Conservation (phyloP, 2,113 vertebrate species). For the Jacana jacana region DNA sequence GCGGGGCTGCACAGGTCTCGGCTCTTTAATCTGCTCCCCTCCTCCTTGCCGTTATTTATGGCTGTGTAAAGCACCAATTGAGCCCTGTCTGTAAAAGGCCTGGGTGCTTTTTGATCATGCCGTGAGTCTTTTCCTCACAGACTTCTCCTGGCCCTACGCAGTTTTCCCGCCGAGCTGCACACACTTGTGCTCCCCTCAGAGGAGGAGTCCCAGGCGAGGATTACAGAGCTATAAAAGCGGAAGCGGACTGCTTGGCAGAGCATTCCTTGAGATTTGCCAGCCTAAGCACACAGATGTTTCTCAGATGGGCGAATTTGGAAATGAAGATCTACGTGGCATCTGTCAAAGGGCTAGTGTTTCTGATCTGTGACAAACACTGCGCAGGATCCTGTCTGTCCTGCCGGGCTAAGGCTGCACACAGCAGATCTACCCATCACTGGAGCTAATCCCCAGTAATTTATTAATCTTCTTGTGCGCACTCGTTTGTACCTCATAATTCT, state of each 20-base stretch:
- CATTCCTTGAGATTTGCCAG: conserved; percentile 73
- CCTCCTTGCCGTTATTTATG: conserved; percentile 23
- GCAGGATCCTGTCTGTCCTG: conserved; percentile 66
- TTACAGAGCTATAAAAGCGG: conserved; percentile 64
- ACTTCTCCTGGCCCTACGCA: neutral
- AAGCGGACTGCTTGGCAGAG: conserved; percentile 32
- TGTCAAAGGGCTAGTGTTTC: conserved; percentile 81
- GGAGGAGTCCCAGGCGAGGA: conserved; percentile 38
- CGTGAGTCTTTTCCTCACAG: conserved; percentile 49
- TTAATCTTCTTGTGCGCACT: conserved; percentile 43
- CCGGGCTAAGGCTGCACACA: conserved; percentile 20
- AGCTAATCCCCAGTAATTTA: conserved; percentile 41
- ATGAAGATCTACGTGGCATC: conserved; percentile 83
- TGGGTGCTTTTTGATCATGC: conserved; percentile 52
- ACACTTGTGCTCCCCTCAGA: conserved; percentile 3
- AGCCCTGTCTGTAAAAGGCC: conserved; percentile 49
- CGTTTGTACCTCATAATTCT: conserved; percentile 64
- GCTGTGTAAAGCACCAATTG: neutral
- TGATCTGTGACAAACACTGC: conserved; percentile 85
- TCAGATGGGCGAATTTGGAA: conserved; percentile 83
- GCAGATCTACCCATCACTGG: conserved; percentile 36
- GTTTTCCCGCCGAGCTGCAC: neutral
- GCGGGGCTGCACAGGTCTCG: fast-evolving
- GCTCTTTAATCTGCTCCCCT: conserved; percentile 37
- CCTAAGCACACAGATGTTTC: conserved; percentile 84